Conservation (phyloP, 2,113 vertebrate species). For the Pipa parva region DNA sequence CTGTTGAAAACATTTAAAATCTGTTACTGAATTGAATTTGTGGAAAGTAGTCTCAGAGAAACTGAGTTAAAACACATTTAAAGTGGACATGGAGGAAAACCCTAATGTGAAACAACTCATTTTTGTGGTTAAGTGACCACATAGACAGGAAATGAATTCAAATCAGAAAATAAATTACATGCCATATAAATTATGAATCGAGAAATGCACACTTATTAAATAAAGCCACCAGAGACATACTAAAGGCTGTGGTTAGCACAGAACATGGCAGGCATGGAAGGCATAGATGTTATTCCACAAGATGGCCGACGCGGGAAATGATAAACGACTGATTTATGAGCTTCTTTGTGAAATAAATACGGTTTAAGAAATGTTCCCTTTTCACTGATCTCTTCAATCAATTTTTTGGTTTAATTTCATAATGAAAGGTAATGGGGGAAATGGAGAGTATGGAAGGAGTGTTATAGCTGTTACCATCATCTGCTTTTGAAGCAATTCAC, state of each 20-base stretch:
- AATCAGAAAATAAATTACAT: constrained; percentile 42
- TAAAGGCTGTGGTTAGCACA: constrained; percentile 31
- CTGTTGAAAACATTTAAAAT: no score
- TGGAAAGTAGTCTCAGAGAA: no score
- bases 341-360: not conserved
- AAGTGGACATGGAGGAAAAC: constrained; percentile 10
- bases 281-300: constrained; percentile 16
- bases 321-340: constrained; percentile 36
- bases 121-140: constrained; percentile 37
- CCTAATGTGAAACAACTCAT: constrained; percentile 32
- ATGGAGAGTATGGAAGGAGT: constrained; percentile 14
- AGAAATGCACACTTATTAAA: constrained; percentile 37
- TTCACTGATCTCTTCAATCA: constrained; percentile 24
- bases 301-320: constrained; percentile 15
- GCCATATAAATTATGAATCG: constrained; percentile 34
- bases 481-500: no score
- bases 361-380: constrained; percentile 4
- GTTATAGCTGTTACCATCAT: no score
- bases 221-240: constrained; percentile 28
- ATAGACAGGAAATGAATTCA: constrained; percentile 39
- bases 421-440: not conserved
- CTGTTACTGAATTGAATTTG: no score
- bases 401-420: not conserved
- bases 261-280: constrained; percentile 21
- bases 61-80: constrained; percentile 33